phyloP scores from a whole-genome alignment of 2,797 vertebrate species.

The Artibeus lituratus region DNA sequence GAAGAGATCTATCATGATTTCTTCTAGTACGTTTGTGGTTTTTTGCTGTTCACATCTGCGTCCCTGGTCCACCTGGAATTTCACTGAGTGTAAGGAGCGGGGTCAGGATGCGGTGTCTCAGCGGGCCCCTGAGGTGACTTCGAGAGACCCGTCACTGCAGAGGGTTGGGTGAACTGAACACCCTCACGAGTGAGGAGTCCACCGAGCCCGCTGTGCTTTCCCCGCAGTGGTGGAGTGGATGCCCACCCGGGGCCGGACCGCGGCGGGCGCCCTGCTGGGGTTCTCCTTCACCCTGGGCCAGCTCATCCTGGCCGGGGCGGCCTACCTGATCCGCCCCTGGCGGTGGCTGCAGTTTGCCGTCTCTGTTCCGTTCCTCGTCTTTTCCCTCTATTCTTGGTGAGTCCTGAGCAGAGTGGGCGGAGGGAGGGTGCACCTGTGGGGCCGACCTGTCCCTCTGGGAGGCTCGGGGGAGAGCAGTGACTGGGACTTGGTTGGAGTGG shows the following conservation, averaged over 20 bases:
- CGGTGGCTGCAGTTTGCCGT: slow-evolving; percentile 75
- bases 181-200: rapidly evolving
- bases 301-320: slow-evolving; percentile 70
- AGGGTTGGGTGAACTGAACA: rapidly evolving
- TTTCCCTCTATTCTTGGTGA: slow-evolving; percentile 77
- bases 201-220: neutral
- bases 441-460: rapidly evolving
- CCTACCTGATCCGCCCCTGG: slow-evolving; percentile 76
- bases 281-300: slow-evolving; percentile 77
- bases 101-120: neutral
- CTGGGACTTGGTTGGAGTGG: neutral
- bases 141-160: neutral
- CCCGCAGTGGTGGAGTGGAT: slow-evolving; percentile 78
- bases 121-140: neutral
- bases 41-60: neutral
- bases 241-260: slow-evolving; percentile 65
- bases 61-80: neutral
- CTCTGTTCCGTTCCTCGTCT: slow-evolving; percentile 75
- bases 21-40: neutral
- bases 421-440: neutral
- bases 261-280: slow-evolving; percentile 71
- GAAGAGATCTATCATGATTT: neutral
- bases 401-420: neutral
- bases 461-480: too few relatives aligned
- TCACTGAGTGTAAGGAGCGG: neutral